Conservation (phyloP, 1,140 invertebrate species). For the Drosophila grimshawi region DNA sequence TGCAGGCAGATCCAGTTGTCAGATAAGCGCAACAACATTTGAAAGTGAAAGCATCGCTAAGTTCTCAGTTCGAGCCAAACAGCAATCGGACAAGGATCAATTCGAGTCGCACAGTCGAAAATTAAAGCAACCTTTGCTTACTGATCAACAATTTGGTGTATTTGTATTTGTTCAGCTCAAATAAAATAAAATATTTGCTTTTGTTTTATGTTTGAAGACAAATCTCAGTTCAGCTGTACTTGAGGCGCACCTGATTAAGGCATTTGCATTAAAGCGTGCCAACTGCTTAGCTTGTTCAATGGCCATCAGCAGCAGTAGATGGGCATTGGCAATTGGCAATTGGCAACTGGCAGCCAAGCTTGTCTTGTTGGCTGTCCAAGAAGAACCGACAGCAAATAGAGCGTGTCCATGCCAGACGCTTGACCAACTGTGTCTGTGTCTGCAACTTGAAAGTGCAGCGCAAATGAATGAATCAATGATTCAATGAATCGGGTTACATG, state of each 20-base stretch:
- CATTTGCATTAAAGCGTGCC: background rate
- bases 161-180: too few relatives aligned
- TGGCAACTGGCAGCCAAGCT: conserved; percentile 11
- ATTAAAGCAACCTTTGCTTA: background rate
- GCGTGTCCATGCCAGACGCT: conserved; percentile 64
- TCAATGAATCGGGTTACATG: background rate
- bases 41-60: conserved; percentile 63
- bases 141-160: background rate
- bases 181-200: background rate
- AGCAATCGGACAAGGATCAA: conserved; percentile 1
- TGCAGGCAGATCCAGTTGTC: conserved; percentile 53
- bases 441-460: conserved; percentile 62
- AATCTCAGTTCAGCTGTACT: background rate
- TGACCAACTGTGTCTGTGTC: conserved; percentile 69
- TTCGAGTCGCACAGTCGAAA: background rate
- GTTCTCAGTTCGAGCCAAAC: conserved; percentile 30
- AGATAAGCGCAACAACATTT: conserved; percentile 49
- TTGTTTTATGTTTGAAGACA: background rate
- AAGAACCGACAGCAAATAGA: conserved; percentile 60
- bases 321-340: background rate
- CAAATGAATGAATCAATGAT: conserved; percentile 4
- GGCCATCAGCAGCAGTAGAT: conserved; percentile 5
- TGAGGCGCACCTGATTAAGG: background rate
- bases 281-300: conserved; percentile 17
- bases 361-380: conserved; percentile 15